A percentile compares a stretch with the other conserved stretches of the same genome.
Conservation (phyloP, 2,113 vertebrate species). For the Desmodus rotundus region DNA sequence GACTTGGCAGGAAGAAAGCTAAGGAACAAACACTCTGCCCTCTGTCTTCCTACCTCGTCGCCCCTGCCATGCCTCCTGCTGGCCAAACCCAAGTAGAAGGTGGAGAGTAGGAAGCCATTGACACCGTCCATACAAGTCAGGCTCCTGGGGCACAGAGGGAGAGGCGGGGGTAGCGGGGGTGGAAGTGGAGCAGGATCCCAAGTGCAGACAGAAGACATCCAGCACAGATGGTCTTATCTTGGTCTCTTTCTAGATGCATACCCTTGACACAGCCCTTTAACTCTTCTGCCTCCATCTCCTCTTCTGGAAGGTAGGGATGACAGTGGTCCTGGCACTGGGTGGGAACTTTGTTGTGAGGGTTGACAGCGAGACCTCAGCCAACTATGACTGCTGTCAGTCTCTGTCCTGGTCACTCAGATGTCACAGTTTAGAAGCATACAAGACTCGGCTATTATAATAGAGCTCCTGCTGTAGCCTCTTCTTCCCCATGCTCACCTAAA, state of each 20-base stretch:
- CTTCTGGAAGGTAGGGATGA: not conserved
- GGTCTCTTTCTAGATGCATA: not conserved
- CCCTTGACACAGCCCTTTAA: not conserved
- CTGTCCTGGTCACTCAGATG: not conserved
- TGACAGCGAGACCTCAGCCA: not conserved
- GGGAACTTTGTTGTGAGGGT: fast-evolving
- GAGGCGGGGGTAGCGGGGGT: too few species aligned
- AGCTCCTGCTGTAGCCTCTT: fast-evolving
- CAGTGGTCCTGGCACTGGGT: fast-evolving
- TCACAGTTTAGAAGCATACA: fast-evolving
- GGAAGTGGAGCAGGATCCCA: fast-evolving
- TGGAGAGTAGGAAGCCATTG: not conserved
- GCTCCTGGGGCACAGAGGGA: not conserved
- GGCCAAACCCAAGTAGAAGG: not conserved
- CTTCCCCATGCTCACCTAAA: not conserved
- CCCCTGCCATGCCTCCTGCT: not conserved
- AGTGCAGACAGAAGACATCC: fast-evolving
- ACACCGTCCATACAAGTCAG: not conserved
- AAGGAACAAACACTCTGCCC: not conserved
- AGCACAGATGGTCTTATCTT: not conserved
- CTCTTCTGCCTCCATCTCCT: not conserved
- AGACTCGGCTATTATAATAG: not conserved
- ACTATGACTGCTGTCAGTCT: fast-evolving
- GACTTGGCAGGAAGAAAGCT: not conserved
- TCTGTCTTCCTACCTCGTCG: fast-evolving